These are phyloP conservation scores for Pseudachorutes palmiensis DNA, from an alignment of 1,140 invertebrate genomes.

Conservation along the genomic window DNA sequence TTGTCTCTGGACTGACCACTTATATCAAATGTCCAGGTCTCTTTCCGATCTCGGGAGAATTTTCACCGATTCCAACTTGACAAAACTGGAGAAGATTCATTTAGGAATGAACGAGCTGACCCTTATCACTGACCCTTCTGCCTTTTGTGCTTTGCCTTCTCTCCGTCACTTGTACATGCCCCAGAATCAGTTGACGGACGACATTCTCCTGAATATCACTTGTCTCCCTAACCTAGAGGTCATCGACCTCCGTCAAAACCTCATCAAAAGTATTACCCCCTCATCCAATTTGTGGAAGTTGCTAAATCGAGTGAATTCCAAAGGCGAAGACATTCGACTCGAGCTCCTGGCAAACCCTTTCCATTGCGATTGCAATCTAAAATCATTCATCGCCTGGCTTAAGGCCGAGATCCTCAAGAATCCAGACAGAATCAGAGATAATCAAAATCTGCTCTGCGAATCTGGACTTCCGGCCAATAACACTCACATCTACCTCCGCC, in stretches of 20 bases:
- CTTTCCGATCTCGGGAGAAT: constrained; percentile 55
- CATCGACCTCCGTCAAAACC: constrained; percentile 62
- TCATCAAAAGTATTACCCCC: constrained; percentile 52
- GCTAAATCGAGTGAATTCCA: constrained; percentile 45
- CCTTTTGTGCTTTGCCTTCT: constrained; percentile 62
- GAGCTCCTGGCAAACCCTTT: constrained; percentile 62
- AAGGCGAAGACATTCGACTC: constrained; percentile 47
- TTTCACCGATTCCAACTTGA: constrained; percentile 60
- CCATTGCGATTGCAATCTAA: constrained; percentile 55
- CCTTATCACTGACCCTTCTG: constrained; percentile 48
- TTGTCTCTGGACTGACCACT: not conserved
- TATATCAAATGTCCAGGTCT: constrained; percentile 31
- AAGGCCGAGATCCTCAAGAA: constrained; percentile 50
- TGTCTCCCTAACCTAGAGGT: constrained; percentile 59
- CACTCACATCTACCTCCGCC: constrained; percentile 43
- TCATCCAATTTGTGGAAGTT: constrained; percentile 54
- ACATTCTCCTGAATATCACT: constrained; percentile 56
- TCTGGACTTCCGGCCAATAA: constrained; percentile 38
- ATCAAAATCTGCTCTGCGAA: constrained; percentile 44
- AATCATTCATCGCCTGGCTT: constrained; percentile 57
- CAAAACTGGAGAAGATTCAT: constrained; percentile 60
- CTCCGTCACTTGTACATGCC: constrained; percentile 61
- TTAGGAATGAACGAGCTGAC: constrained; percentile 68
- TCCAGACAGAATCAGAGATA: constrained; percentile 47
- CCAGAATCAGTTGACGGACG: constrained; percentile 53